Conservation (phyloP, 2,888 invertebrate genomes). For the Torymus tubicola region DNA sequence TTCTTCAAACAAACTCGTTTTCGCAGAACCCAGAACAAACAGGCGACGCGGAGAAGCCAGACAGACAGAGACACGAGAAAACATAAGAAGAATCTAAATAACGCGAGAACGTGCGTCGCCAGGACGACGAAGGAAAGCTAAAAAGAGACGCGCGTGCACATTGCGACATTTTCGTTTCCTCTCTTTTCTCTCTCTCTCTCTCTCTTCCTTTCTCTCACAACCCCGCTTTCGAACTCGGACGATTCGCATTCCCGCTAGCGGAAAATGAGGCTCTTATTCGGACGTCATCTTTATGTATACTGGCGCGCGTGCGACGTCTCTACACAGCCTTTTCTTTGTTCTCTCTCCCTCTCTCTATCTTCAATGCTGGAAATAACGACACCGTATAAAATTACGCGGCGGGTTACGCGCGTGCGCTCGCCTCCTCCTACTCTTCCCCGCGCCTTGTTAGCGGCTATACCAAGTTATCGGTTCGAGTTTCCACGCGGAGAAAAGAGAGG, state of each 20-base stretch:
- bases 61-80: too few species aligned
- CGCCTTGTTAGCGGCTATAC: slow-evolving; percentile 50
- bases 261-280: slow-evolving; percentile 32
- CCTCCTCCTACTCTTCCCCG: not conserved
- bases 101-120: slow-evolving; percentile 66
- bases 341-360: slow-evolving; percentile 20
- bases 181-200: not conserved
- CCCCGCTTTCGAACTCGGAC: not conserved
- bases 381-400: slow-evolving; percentile 64
- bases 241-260: not conserved
- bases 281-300: not conserved
- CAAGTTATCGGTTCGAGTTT: slow-evolving; percentile 52
- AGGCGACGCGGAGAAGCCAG: too few species aligned
- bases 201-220: too few species aligned
- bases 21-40: too few species aligned
- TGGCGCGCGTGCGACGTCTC: not conserved
- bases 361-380: slow-evolving; percentile 47
- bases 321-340: slow-evolving; percentile 1
- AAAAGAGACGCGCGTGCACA: not conserved
- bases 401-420: slow-evolving; percentile 34
- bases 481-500: not conserved
- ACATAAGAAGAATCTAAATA: too few species aligned
- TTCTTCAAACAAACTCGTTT: too few species aligned
- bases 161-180: slow-evolving; percentile 9
- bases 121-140: slow-evolving; percentile 59